Conservation (phyloP, 2,113 vertebrate species). For the Micronycteris hirsuta region DNA sequence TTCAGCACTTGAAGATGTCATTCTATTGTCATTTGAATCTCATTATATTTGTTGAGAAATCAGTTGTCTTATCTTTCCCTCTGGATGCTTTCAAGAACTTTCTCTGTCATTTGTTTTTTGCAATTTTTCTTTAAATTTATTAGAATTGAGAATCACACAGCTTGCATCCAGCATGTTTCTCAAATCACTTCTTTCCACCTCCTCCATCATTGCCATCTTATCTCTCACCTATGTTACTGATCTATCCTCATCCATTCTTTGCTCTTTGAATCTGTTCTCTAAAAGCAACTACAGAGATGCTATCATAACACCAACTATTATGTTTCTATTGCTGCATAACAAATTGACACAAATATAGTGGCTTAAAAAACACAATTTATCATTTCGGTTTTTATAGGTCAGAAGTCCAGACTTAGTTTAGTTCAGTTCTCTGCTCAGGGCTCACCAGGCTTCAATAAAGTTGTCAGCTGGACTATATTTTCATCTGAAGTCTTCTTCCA, state of each 20-base stretch:
- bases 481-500: background rate
- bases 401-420: background rate
- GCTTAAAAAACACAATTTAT: background rate
- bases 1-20: background rate
- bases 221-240: background rate
- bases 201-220: background rate
- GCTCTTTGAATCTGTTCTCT: background rate
- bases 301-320: background rate
- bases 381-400: background rate
- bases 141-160: background rate
- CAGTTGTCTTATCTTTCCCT: background rate
- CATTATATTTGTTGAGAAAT: background rate
- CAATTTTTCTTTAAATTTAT: background rate
- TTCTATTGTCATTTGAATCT: background rate
- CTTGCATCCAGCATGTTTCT: background rate
- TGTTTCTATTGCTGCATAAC: background rate
- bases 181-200: background rate
- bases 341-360: background rate
- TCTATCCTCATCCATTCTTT: background rate
- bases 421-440: background rate
- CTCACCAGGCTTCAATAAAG: background rate
- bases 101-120: background rate
- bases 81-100: background rate
- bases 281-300: background rate
- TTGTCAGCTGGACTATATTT: background rate